These are phyloP conservation scores for Toxotes jaculatrix DNA, from an alignment of 2,113 vertebrate species.

Conservation along the genomic window DNA sequence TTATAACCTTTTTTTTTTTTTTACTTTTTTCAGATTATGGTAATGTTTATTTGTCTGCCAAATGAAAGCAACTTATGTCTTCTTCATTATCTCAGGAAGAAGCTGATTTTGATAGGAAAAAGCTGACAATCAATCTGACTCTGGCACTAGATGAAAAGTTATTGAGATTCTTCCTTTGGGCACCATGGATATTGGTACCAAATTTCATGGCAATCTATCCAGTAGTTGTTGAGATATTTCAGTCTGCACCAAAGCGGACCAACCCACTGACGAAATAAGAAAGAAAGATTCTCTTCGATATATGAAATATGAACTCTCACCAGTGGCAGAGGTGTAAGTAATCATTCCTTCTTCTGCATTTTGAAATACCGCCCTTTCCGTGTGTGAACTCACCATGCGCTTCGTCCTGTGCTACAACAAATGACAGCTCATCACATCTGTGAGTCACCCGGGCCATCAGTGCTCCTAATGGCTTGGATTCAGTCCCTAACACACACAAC, in stretches of 20 bases:
- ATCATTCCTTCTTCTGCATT: slow-evolving; percentile 1
- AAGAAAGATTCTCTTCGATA: neutral
- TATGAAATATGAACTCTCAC: neutral
- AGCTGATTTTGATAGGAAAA: too few species aligned
- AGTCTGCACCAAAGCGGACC: neutral
- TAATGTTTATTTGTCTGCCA: neutral
- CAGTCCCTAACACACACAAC: neutral
- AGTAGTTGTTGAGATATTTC: slow-evolving; percentile 4
- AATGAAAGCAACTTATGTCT: neutral
- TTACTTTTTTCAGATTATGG: neutral
- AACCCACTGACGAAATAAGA: neutral
- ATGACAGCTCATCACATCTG: slow-evolving; percentile 39
- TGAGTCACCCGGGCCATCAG: slow-evolving; percentile 40
- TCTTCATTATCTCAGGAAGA: too few species aligned
- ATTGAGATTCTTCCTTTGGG: neutral
- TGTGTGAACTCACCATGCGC: neutral
- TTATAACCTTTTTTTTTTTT: neutral
- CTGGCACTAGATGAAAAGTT: neutral
- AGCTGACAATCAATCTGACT: too few species aligned
- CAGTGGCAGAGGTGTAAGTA: neutral
- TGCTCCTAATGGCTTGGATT: slow-evolving; percentile 29
- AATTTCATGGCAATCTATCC: neutral
- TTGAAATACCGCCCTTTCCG: slow-evolving; percentile 14
- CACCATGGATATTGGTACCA: neutral
- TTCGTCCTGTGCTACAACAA: slow-evolving; percentile 13